phyloP scores from a whole-genome alignment of 2,113 vertebrate genomes.

The Mus musculus region GRCm39 chrX:119781001-119781500 shows the following conservation, averaged over 20 bases:
- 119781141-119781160: background rate
- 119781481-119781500: background rate
- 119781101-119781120: background rate
- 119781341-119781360: background rate
- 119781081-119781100: background rate
- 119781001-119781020: background rate
- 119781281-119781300: background rate
- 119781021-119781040: background rate
- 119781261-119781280: conserved; percentile 1
- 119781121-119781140: background rate
- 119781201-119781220: conserved; percentile 22
- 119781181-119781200: conserved; percentile 16
- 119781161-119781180: background rate
- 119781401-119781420: background rate
- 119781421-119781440: conserved; percentile 4
- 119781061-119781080: background rate
- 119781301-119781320: background rate
- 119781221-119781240: background rate
- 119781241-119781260: background rate
- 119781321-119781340: background rate
- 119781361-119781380: background rate
- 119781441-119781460: background rate
- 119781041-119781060: background rate
- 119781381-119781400: conserved; percentile 3
- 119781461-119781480: background rate